phyloP scores from a whole-genome alignment of 2,888 invertebrate genomes.

The Cephonodes hylas region DNA sequence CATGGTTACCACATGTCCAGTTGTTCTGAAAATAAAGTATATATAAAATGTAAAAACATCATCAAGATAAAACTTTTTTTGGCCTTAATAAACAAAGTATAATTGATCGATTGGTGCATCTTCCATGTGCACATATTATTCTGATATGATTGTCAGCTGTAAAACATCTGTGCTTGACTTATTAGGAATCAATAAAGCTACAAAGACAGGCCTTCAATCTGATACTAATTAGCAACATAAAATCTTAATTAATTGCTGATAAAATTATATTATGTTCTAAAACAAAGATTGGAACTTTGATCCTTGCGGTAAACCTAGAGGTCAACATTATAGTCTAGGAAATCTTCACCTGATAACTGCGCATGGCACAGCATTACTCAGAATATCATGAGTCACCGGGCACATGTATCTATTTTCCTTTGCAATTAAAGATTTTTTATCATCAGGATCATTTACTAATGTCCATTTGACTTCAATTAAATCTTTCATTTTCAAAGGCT shows the following conservation, averaged over 20 bases:
- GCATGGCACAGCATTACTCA: slow-evolving; percentile 96
- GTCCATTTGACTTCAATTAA: slow-evolving; percentile 96
- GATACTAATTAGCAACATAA: not conserved
- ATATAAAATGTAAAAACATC: too few species aligned
- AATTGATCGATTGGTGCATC: too few species aligned
- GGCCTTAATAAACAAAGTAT: too few species aligned
- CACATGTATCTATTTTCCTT: slow-evolving; percentile 98
- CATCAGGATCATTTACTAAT: slow-evolving; percentile 91
- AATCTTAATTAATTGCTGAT: not conserved
- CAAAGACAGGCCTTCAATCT: not conserved
- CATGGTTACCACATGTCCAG: slow-evolving; percentile 97
- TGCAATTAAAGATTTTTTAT: slow-evolving; percentile 91
- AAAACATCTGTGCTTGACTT: not conserved
- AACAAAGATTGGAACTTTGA: not conserved
- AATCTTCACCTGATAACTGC: slow-evolving; percentile 87
- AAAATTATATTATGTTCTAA: not conserved
- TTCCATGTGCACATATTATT: not conserved
- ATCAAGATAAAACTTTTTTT: too few species aligned
- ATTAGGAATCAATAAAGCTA: not conserved
- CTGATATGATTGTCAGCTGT: not conserved
- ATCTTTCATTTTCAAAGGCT: slow-evolving; percentile 94
- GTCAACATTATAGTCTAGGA: not conserved
- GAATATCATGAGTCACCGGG: slow-evolving; percentile 96
- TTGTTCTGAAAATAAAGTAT: slow-evolving; percentile 65
- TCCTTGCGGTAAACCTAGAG: not conserved